A percentile compares a stretch with the other conserved stretches of the same genome.
Evolutionary conservation across 2,888 invertebrate species (phyloP).

Genomic region (Cosmia pyralina): DNA sequence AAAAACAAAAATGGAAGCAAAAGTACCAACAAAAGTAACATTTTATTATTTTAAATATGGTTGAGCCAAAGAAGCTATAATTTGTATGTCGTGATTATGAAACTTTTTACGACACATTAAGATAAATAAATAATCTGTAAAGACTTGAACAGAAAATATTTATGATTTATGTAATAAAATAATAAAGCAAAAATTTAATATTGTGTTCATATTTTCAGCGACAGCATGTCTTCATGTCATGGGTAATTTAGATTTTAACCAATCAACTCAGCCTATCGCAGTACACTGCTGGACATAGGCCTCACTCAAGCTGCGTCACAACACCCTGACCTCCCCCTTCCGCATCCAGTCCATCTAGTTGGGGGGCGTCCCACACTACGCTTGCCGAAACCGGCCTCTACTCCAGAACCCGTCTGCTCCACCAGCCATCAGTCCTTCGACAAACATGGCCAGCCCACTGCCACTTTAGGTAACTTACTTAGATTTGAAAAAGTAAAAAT

Average conservation of each 20-base stretch:
- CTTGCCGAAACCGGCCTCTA: background rate
- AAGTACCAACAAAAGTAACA: background rate
- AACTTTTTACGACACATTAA: background rate
- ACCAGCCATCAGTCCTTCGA: background rate
- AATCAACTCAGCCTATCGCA: background rate
- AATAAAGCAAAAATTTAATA: background rate
- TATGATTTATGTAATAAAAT: background rate
- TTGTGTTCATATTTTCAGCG: background rate
- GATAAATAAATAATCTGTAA: background rate
- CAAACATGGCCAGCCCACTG: background rate
- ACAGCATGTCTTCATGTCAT: background rate
- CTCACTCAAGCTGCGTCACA: background rate
- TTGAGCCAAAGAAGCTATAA: background rate
- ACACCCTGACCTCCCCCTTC: background rate
- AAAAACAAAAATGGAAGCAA: background rate
- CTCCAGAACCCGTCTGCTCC: background rate
- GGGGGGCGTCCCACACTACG: background rate
- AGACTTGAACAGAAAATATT: background rate
- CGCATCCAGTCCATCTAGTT: background rate
- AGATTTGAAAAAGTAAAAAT: background rate
- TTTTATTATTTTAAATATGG: background rate
- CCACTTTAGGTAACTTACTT: background rate
- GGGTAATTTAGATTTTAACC: background rate
- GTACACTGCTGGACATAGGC: background rate
- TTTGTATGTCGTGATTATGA: background rate